Percentiles rank a stretch among this genome's conserved stretches.
Conservation (phyloP, 1,140 invertebrate species). For the Heliconius himera region DNA sequence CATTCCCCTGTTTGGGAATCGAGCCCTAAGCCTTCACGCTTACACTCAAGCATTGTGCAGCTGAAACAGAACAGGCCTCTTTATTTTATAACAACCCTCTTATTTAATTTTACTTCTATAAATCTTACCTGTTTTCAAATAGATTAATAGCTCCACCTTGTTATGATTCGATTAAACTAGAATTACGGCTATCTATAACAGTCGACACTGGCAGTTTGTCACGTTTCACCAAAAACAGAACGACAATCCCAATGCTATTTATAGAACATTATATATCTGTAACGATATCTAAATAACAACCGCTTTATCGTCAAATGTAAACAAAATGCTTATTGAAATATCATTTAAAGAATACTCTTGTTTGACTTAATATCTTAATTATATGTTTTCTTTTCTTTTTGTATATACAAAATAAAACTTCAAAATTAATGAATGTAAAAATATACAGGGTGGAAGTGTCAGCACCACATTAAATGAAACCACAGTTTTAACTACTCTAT, state of each 20-base stretch:
- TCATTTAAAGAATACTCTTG: neutral
- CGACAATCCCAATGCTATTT: neutral
- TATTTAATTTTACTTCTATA: neutral
- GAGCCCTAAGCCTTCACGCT: too few relatives aligned
- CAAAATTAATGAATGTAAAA: too few relatives aligned
- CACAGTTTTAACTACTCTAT: too few relatives aligned
- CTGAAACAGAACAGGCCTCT: too few relatives aligned
- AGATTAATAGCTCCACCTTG: neutral
- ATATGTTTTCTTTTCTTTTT: neutral
- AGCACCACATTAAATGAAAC: too few relatives aligned
- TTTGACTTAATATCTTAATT: neutral
- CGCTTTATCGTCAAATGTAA: neutral
- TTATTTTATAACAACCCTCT: too few relatives aligned
- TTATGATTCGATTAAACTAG: neutral
- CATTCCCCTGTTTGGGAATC: too few relatives aligned
- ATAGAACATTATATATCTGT: neutral
- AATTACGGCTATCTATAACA: neutral
- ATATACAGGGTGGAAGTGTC: too few relatives aligned
- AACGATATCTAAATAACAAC: neutral
- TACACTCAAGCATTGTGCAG: too few relatives aligned
- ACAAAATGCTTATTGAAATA: neutral
- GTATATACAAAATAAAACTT: neutral
- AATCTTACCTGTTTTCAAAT: neutral
- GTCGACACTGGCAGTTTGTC: neutral
- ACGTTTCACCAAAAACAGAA: neutral